A percentile compares a stretch with the other conserved stretches of the same genome.
Evolutionary conservation across 2,113 vertebrate species (phyloP).

Genomic region (Tinamus guttatus): DNA sequence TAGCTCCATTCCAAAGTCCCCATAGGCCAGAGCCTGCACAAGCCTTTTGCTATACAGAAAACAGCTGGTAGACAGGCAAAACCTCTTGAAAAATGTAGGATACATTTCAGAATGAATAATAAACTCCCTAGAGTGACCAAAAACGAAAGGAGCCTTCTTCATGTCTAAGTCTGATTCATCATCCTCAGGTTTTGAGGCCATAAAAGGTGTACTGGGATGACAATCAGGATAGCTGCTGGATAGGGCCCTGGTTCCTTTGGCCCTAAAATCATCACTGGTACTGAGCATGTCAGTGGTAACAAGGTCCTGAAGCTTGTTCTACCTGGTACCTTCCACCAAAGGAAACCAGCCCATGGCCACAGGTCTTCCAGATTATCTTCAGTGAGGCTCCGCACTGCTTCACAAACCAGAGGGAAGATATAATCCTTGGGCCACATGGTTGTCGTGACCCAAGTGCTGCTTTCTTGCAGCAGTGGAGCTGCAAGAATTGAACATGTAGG

Average conservation of each 20-base stretch:
- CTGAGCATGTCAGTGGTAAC: neutral
- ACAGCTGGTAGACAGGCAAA: too few relatives aligned
- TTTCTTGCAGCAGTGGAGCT: too few relatives aligned
- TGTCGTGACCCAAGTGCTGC: too few relatives aligned
- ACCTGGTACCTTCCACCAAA: neutral
- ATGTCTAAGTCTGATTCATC: neutral
- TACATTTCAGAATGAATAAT: neutral
- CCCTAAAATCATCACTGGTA: neutral
- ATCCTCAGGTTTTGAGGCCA: neutral
- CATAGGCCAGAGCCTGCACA: too few relatives aligned
- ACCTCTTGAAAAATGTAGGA: neutral
- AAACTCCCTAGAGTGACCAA: neutral
- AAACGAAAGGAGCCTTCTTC: neutral
- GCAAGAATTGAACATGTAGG: neutral
- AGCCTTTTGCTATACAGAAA: neutral
- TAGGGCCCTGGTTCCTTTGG: neutral
- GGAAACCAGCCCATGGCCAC: neutral
- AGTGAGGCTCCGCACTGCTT: neutral
- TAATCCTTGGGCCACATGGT: too few relatives aligned
- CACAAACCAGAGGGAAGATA: neutral
- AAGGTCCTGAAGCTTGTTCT: neutral
- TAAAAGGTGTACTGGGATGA: neutral
- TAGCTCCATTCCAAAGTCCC: neutral
- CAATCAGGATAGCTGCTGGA: neutral
- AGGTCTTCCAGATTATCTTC: neutral